Evolutionary conservation across 2,113 vertebrate genomes (phyloP), one percentile per base, ranked within the genome.

Genomic region (Prionailurus bengalensis): DNA sequence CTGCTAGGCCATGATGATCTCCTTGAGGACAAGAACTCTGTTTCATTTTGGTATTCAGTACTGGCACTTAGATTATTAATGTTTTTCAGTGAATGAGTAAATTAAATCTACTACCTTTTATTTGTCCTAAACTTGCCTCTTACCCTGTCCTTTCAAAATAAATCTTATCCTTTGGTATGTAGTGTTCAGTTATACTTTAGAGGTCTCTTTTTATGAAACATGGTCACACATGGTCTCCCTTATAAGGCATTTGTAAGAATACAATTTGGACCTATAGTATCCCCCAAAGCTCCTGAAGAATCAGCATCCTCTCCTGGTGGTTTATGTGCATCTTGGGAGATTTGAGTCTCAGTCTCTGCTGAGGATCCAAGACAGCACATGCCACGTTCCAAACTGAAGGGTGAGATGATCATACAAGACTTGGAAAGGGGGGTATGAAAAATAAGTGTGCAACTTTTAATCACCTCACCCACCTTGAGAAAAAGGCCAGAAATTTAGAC

Each of bases 41-140:
- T 93, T 42, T 88, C 45, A 42, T 53, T 87, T 74, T 81, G 63
- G 33, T 81, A 81, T 85, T 71, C 39, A 74, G 36, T 29, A 76
- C 42, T 31, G 87, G 27, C 25, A 9, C 53, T 91, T 88, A 29
- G 31, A 51, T 94, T 63, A 45, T 82, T 93, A 36, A 66, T 83
- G 27, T 55, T 94, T 97, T 92, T 86, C 53, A 79, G 13, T 51
- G 45, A 95, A 66, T 76, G 58, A 88, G 51, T 92, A 89, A 85
- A 42, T 61, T 42, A 85, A 83, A 94, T 68, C 36, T 73, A n/a
- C 15, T 68, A 68, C n/a, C 78, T 68, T 83, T 78, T 74, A 58
- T 78, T 96, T 92, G 53, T 90, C 51, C 61, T 89, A 88, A 92
- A 78, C 36, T 88, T 95, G 27, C 21, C 81, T 87, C 16, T 92